A percentile compares a stretch with the other conserved stretches of the same genome.
Evolutionary conservation across 2,888 invertebrate species (phyloP).

Genomic region (Drosophila meridiana): DNA sequence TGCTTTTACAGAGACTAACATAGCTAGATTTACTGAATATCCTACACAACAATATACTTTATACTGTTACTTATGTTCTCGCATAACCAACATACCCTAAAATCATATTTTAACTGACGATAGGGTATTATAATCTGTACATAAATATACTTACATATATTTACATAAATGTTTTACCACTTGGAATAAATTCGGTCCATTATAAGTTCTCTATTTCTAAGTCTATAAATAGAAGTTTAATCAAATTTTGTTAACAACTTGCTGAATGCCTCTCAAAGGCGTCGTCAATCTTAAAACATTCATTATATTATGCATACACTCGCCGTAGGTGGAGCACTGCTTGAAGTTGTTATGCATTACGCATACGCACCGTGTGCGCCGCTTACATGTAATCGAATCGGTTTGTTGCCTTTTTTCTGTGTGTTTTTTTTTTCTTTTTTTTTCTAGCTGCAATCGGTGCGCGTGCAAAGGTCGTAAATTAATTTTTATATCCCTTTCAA

Average conservation of each 20-base stretch:
- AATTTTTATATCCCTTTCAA: constrained; percentile 66
- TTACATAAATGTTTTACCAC: not conserved
- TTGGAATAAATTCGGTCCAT: not conserved
- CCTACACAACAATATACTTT: too few species aligned
- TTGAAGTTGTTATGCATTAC: constrained; percentile 13
- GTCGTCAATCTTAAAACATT: not conserved
- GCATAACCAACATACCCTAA: too few species aligned
- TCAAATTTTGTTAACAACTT: not conserved
- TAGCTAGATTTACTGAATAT: too few species aligned
- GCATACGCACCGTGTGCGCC: constrained; percentile 17
- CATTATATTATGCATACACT: not conserved
- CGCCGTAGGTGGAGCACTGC: not conserved
- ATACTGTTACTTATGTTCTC: too few species aligned
- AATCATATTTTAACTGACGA: not conserved
- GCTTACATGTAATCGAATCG: constrained; percentile 4
- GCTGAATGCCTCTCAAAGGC: not conserved
- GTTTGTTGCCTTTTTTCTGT: not conserved
- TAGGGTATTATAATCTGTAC: not conserved
- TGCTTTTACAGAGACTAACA: too few species aligned
- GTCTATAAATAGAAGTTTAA: not conserved
- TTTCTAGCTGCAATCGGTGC: constrained; percentile 11
- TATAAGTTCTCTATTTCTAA: not conserved
- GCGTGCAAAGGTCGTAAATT: constrained; percentile 66
- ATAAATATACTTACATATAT: not conserved
- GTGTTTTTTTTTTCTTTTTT: not conserved